Evolutionary conservation across 2,888 invertebrate genomes (phyloP).

Genomic region (Drosophila buzzatii): DNA sequence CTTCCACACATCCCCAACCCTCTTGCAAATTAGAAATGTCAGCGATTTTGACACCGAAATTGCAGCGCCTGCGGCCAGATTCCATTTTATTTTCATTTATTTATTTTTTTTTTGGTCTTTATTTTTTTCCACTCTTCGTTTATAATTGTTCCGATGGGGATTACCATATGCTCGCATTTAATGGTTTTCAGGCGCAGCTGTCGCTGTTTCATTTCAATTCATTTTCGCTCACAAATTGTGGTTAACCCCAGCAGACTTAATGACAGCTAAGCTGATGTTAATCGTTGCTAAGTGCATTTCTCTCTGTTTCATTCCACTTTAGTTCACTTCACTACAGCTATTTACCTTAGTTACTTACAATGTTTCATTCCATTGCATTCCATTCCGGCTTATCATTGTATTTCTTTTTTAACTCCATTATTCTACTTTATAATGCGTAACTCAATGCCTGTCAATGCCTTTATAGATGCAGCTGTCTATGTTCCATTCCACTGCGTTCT

Average conservation of each 20-base stretch:
- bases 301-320: not conserved
- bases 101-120: not conserved
- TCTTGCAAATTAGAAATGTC: conserved; percentile 76
- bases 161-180: conserved; percentile 73
- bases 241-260: not conserved
- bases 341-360: not conserved
- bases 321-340: not conserved
- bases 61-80: conserved; percentile 63
- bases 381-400: not conserved
- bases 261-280: conserved; percentile 6
- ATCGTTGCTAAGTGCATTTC: conserved; percentile 1
- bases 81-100: conserved; percentile 12
- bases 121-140: conserved; percentile 11
- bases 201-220: conserved; percentile 40
- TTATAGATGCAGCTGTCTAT: conserved; percentile 28
- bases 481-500: conserved; percentile 30
- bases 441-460: not conserved
- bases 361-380: not conserved
- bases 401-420: not conserved
- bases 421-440: not conserved
- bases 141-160: conserved; percentile 47
- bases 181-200: conserved; percentile 53
- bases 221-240: conserved; percentile 16
- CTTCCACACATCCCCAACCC: not conserved
- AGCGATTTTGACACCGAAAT: conserved; percentile 78